Conservation (phyloP, 2,113 vertebrate species). For the Pyrgilauda ruficollis region DNA sequence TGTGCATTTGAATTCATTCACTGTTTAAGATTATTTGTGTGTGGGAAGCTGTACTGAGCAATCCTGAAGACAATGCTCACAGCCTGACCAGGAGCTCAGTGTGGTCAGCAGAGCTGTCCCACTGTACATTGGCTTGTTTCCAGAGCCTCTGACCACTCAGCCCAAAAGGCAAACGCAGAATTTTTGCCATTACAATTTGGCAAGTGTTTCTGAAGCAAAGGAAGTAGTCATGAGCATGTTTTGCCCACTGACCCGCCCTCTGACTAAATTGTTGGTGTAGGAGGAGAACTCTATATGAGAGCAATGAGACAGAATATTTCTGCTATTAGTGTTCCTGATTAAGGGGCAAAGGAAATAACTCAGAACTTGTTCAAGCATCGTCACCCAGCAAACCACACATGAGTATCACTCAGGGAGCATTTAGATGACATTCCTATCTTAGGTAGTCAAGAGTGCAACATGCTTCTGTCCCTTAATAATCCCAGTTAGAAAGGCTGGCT, state of each 20-base stretch:
- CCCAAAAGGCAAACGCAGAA: neutral
- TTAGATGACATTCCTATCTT: constrained; percentile 51
- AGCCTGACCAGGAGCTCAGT: neutral
- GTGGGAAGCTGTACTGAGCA: neutral
- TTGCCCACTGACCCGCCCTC: constrained; percentile 17
- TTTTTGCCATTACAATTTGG: neutral
- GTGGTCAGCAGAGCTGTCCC: neutral
- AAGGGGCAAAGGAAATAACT: constrained; percentile 44
- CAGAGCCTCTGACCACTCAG: neutral
- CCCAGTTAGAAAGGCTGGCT: neutral
- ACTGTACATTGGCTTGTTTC: neutral
- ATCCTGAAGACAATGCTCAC: neutral
- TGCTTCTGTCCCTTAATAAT: neutral
- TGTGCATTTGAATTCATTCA: neutral
- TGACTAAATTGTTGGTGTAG: constrained; percentile 51
- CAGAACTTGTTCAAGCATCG: constrained; percentile 1
- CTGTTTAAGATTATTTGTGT: neutral
- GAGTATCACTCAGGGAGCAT: neutral
- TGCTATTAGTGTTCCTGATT: constrained; percentile 33
- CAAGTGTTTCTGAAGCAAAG: constrained; percentile 16
- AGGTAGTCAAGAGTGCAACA: constrained; percentile 14
- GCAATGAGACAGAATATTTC: constrained; percentile 42
- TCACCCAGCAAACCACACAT: constrained; percentile 3
- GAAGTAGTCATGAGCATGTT: constrained; percentile 18
- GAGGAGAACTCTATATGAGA: constrained; percentile 24